Percentiles rank a stretch among this genome's conserved stretches.
phyloP scores from a whole-genome alignment of 2,888 invertebrate genomes.

The Yponomeuta sedellus region DNA sequence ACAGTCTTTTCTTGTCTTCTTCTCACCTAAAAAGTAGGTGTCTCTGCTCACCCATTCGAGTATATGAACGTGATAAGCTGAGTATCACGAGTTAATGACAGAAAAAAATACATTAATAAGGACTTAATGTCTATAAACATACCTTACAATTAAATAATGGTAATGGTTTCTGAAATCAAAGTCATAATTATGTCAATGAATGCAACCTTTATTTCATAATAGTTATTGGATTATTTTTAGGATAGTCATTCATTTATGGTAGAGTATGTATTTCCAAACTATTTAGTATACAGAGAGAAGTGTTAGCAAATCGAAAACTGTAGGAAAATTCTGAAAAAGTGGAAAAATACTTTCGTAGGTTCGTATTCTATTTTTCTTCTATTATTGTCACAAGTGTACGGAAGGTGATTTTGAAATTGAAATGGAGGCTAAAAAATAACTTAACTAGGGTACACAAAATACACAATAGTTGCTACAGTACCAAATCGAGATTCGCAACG shows the following conservation, averaged over 20 bases:
- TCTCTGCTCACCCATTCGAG: too few species aligned
- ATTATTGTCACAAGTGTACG: conserved; percentile 58
- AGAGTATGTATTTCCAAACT: not conserved
- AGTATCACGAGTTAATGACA: too few species aligned
- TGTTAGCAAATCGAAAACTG: not conserved
- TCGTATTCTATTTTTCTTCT: conserved; percentile 25
- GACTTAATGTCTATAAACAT: too few species aligned
- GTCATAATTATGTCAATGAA: not conserved
- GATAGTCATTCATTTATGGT: not conserved
- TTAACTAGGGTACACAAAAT: not conserved
- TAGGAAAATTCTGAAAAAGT: conserved; percentile 50
- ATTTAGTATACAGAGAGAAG: not conserved
- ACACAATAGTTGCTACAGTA: not conserved
- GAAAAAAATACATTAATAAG: too few species aligned
- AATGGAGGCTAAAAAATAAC: conserved; percentile 11
- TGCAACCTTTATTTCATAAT: not conserved
- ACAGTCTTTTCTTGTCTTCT: too few species aligned
- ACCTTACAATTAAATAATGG: too few species aligned
- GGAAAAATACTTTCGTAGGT: conserved; percentile 51
- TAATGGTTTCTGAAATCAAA: not conserved
- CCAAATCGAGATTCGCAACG: not conserved
- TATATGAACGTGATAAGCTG: too few species aligned
- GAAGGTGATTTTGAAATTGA: conserved; percentile 17
- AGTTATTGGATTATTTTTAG: not conserved
- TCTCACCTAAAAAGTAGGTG: too few species aligned